Evolutionary conservation across 2,888 invertebrate genomes (phyloP).

Genomic region (Hirtodrosophila trivittata): DNA sequence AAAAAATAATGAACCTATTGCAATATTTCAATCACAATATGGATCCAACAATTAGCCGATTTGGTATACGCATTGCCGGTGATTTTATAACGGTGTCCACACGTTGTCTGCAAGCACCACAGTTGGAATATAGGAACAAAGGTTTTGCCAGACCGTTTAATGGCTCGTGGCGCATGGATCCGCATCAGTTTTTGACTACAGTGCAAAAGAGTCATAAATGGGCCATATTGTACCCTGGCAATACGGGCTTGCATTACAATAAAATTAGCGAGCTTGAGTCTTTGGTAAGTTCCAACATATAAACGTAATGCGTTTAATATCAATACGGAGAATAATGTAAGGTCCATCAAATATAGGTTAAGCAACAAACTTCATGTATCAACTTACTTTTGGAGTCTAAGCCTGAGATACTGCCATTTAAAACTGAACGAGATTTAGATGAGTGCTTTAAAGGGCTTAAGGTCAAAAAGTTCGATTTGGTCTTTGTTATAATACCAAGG

Average conservation of each 20-base stretch:
- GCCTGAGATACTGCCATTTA: slow-evolving; percentile 41
- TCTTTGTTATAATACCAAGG: slow-evolving; percentile 87
- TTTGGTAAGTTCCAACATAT: slow-evolving; percentile 37
- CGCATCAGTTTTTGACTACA: slow-evolving; percentile 46
- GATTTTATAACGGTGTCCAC: slow-evolving; percentile 91
- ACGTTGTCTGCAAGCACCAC: slow-evolving; percentile 91
- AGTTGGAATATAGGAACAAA: slow-evolving; percentile 86
- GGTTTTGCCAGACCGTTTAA: slow-evolving; percentile 40
- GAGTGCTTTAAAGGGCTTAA: slow-evolving; percentile 56
- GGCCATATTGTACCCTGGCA: slow-evolving; percentile 67
- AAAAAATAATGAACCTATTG: slow-evolving; percentile 88
- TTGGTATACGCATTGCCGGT: slow-evolving; percentile 91
- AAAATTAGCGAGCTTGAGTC: slow-evolving; percentile 28
- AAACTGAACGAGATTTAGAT: slow-evolving; percentile 51
- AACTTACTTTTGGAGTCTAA: slow-evolving; percentile 60
- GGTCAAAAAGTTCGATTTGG: slow-evolving; percentile 83
- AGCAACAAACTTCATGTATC: slow-evolving; percentile 14
- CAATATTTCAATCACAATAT: slow-evolving; percentile 71
- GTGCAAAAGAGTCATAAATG: slow-evolving; percentile 62
- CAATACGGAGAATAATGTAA: no score
- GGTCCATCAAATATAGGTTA: slow-evolving; percentile 16
- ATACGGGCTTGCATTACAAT: slow-evolving; percentile 28
- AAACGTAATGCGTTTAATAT: no score
- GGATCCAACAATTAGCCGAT: slow-evolving; percentile 88
- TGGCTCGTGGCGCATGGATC: slow-evolving; percentile 74